Evolutionary conservation across 2,113 vertebrate genomes (phyloP).

Genomic region (Actenoides hombroni): DNA sequence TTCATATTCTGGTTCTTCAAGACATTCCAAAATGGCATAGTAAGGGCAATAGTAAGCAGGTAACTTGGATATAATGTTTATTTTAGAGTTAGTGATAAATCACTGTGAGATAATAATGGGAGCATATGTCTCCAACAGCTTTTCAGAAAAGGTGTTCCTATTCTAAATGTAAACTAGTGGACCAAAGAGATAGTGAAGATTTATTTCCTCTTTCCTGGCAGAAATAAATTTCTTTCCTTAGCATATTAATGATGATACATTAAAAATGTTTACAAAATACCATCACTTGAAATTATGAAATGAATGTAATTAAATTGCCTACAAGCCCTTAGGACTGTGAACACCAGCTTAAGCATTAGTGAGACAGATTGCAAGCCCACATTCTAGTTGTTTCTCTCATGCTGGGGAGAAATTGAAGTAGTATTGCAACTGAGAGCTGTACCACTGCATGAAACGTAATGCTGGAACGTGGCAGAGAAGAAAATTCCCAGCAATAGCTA

Average conservation of each 20-base stretch:
- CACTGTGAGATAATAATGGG: conserved; percentile 68
- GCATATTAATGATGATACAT: conserved; percentile 74
- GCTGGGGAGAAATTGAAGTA: conserved; percentile 18
- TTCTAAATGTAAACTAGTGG: conserved; percentile 67
- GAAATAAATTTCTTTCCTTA: conserved; percentile 72
- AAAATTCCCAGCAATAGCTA: not conserved
- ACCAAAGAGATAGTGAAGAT: conserved; percentile 76
- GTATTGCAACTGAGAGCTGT: not conserved
- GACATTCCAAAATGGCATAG: conserved; percentile 40
- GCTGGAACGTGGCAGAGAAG: not conserved
- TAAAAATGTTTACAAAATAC: conserved; percentile 76
- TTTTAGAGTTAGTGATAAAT: conserved; percentile 72
- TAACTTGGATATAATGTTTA: conserved; percentile 60
- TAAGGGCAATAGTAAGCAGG: conserved; percentile 26
- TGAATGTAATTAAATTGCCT: conserved; percentile 65
- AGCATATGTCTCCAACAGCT: conserved; percentile 74
- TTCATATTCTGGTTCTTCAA: conserved; percentile 25
- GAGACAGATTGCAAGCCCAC: conserved; percentile 59
- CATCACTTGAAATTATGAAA: conserved; percentile 70
- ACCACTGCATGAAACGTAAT: not conserved
- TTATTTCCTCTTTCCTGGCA: conserved; percentile 72
- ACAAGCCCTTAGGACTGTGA: conserved; percentile 38
- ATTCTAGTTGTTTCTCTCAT: conserved; percentile 4
- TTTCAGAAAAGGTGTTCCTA: conserved; percentile 64
- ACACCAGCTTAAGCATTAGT: conserved; percentile 60